Conservation (phyloP, 2,113 vertebrate species). For the Pipra filicauda region DNA sequence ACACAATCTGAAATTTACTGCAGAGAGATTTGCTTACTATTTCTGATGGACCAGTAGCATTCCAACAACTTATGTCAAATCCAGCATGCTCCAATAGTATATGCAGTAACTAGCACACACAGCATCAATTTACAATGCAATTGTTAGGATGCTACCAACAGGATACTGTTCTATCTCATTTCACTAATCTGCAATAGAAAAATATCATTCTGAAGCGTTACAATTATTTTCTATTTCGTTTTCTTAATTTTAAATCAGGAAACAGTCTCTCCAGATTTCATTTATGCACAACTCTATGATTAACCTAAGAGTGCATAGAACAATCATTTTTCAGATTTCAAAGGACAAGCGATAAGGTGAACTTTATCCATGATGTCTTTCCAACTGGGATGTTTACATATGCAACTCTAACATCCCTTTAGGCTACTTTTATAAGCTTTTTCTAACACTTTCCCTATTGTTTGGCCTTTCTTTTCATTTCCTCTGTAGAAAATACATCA, state of each 20-base stretch:
- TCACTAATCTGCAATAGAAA: background rate
- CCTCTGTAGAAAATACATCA: background rate
- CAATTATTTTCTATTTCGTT: background rate
- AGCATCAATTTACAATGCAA: background rate
- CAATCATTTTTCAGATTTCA: background rate
- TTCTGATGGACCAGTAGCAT: background rate
- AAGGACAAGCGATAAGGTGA: background rate
- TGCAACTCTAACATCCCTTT: background rate
- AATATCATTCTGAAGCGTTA: background rate
- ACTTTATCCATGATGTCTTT: background rate
- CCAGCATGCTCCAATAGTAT: background rate
- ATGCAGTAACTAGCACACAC: background rate
- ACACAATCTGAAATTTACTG: conserved; percentile 1
- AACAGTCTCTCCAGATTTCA: background rate
- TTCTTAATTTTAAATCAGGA: background rate
- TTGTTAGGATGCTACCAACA: background rate
- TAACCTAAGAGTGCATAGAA: background rate
- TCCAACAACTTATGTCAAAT: background rate
- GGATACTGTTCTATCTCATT: background rate
- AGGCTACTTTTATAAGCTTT: background rate
- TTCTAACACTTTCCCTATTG: background rate
- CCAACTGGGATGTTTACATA: background rate
- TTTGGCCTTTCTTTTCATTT: background rate
- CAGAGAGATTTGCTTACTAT: background rate
- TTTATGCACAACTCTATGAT: background rate